Base-by-base conservation (phyloP, 1,140 invertebrate species). In the Sycobia sp. region DNA sequence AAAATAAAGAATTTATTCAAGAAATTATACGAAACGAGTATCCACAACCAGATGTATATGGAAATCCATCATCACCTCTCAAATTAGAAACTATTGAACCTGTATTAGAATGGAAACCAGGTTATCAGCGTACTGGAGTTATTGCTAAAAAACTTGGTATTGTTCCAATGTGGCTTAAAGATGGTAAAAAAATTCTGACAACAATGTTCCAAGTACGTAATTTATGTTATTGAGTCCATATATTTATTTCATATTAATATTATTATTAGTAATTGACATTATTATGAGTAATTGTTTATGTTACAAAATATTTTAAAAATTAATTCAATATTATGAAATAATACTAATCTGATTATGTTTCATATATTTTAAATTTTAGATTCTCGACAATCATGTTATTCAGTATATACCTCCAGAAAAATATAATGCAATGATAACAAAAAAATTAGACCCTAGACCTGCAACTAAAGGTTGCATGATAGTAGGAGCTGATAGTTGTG, bases 371-470 rank as follows among this genome's bases (percentile, higher is more conserved):
- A 32, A 32, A 7, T 32, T 7, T 44, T 72, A 95, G 93, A 86
- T 98, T 16, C 81, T 93, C 23, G 97, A 99, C 76, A 98, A 98
- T 82, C 96, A 98, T 86, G 94, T 98, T 3, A 88, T 99, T 46
- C 91, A 90, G 73, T 98, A 97, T 79, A 90, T 89, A 62, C 87
- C 93, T 16, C 94, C 96, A 13, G 91, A 94, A 76, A 83, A 91
- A 72, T 92, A 87, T 75, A 73, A 84, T 16, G 85, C 88, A n/a
- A 83, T 84, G 69, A 80, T 81, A 73, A 76, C 73, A 1, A 68
- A 47, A 25, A 75, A 74, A 59, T 68, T 71, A 32, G 68, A 65
- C 56, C 62, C 71, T 70, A 67, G 78, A 68, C 74, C 80, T 71
- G 79, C 81, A 78, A 77, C 74, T 61, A 86, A 62, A 39, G 95